These are phyloP conservation scores for Caenorhabditis remanei DNA, from an alignment of 1,140 invertebrate genomes.

Conservation along the genomic window DNA sequence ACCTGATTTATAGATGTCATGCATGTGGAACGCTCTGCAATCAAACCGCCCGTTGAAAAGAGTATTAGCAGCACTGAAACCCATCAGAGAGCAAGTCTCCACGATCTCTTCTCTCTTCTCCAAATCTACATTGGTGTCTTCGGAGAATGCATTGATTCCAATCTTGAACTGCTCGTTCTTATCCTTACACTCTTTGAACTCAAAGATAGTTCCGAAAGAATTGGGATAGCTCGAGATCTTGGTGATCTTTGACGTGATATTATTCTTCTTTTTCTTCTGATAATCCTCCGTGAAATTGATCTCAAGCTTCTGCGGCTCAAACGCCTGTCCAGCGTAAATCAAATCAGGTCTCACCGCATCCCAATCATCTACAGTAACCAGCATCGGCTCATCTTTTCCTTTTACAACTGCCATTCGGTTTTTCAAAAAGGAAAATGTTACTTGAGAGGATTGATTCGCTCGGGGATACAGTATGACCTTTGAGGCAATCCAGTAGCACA, in stretches of 20 bases:
- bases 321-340: not conserved
- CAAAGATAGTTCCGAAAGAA: constrained; percentile 7
- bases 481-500: not conserved
- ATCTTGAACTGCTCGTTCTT: not conserved
- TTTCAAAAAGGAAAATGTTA: not conserved
- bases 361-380: not conserved
- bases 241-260: not conserved
- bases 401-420: constrained; percentile 28
- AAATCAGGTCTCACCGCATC: not conserved
- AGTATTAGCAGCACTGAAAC: constrained; percentile 23
- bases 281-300: not conserved
- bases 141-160: not conserved
- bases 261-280: not conserved
- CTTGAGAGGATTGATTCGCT: not conserved
- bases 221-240: constrained; percentile 22
- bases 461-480: not conserved
- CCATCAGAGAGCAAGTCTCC: constrained; percentile 26
- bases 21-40: not conserved
- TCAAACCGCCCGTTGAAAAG: constrained; percentile 16
- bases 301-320: not conserved
- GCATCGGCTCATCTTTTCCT: constrained; percentile 21
- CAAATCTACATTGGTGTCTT: not conserved
- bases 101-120: not conserved
- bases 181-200: not conserved
- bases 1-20: not conserved